Evolutionary conservation across 1,140 invertebrate genomes (phyloP), one percentile per base, ranked within the genome.

Genomic region (Conus ventricosus): DNA sequence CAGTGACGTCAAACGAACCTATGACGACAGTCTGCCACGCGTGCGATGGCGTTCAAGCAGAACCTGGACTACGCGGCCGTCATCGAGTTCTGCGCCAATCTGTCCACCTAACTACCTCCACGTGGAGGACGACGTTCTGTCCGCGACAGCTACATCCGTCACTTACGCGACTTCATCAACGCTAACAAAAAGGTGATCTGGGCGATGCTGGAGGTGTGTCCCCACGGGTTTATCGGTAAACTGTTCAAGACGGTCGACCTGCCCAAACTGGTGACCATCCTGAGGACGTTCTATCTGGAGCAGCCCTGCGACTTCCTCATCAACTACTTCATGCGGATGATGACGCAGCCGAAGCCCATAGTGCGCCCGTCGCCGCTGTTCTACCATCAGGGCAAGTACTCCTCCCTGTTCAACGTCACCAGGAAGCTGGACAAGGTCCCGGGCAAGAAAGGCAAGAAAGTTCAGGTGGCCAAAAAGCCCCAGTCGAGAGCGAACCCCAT

Each of bases 31-130:
- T 17, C 85, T 89, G 39, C 88, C 91, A 23, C 90, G 95, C 78
- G 92, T 94, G 0, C 88, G 89, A 83, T 95, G 95, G 95, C 87
- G 95, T 20, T 93, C 13, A 95, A 95, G 92, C 95, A 95, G 91
- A 94, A 95, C 57, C 87, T 94, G 15, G 94, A 95, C 88, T 95
- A 93, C 84, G 93, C 94, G 5, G 93, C 93, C 67, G 76, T 95
- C 57, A 94, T 94, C 89, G 89, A 91, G 85, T 95, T 94, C 85
- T 87, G 92, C 10, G 89, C 90, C 84, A 91, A 93, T 23, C 75
- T 94, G 11, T 93, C 93, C 6, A 83, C 87, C 15, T 95, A 93
- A 93, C 87, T 95, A 95, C 90, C 76, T 95, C 17, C 94, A 95
- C 39, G 82, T 95, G 13, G 94, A 95, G 80, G 95, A 95, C 90